Percentiles rank a stretch among this genome's conserved stretches.
Conservation (phyloP, 35 echinoderm and acorn worm genomes). For the Lytechinus pictus region DNA sequence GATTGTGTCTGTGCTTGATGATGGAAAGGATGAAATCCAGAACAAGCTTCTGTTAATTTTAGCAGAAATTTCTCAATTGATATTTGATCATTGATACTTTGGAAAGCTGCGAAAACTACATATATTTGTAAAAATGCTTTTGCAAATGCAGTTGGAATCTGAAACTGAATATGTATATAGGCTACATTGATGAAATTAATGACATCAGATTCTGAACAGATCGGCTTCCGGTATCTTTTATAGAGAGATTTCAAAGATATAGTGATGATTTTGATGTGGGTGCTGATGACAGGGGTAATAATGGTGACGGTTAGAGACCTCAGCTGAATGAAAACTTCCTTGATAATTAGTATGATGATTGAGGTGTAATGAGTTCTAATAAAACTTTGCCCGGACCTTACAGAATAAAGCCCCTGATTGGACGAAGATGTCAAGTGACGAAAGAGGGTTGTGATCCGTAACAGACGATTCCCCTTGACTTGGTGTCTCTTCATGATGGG, state of each 20-base stretch:
- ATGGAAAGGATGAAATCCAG: no score
- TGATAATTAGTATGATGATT: not conserved
- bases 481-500: not conserved
- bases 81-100: not conserved
- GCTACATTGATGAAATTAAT: not conserved
- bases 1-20: no score
- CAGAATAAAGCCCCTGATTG: not conserved
- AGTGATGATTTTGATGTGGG: not conserved
- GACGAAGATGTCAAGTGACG: not conserved
- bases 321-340: not conserved
- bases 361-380: not conserved
- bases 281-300: no score
- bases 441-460: not conserved
- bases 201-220: not conserved
- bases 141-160: not conserved
- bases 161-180: not conserved
- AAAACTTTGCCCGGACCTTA: not conserved
- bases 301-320: not conserved
- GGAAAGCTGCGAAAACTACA: not conserved
- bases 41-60: no score
- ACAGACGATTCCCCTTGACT: not conserved
- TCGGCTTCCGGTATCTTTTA: not conserved
- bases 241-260: not conserved
- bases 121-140: no score
- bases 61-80: not conserved